A percentile compares a stretch with the other conserved stretches of the same genome.
phyloP scores from a whole-genome alignment of 2,797 vertebrate genomes.

The Lepilemur ruficaudatus region DNA sequence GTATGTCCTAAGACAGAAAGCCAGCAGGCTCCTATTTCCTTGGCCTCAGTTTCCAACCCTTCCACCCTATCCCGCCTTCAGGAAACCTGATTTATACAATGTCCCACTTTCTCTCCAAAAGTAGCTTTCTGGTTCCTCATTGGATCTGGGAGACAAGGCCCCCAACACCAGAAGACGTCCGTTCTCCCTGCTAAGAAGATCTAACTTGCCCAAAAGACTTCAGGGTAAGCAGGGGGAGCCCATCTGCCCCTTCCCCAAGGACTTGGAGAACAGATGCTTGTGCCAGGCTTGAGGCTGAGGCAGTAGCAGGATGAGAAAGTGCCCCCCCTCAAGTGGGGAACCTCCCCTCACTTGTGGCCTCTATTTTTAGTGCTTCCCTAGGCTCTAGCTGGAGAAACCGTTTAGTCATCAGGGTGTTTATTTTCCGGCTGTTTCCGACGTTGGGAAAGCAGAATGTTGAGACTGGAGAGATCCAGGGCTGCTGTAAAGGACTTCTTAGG shows the following conservation, averaged over 20 bases:
- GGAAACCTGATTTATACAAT: slow-evolving; percentile 53
- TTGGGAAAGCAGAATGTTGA: slow-evolving; percentile 82
- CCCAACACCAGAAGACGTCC: slow-evolving; percentile 31
- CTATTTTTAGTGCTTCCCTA: slow-evolving; percentile 81
- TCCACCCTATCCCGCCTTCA: slow-evolving; percentile 4
- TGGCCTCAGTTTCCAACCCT: slow-evolving; percentile 48
- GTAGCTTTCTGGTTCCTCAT: background rate
- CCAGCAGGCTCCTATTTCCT: slow-evolving; percentile 18
- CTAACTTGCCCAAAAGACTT: background rate
- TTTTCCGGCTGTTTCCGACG: slow-evolving; percentile 80
- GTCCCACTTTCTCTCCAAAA: slow-evolving; percentile 44
- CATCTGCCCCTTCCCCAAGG: background rate
- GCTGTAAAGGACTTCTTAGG: slow-evolving; percentile 73
- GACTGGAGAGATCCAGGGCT: slow-evolving; percentile 75
- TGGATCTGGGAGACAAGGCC: background rate
- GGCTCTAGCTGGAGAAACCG: slow-evolving; percentile 77
- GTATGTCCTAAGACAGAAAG: slow-evolving; percentile 12
- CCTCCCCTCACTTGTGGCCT: slow-evolving; percentile 78
- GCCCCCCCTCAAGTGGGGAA: slow-evolving; percentile 63
- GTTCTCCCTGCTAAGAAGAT: background rate
- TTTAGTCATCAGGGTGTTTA: slow-evolving; percentile 83
- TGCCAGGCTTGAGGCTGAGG: slow-evolving; percentile 25
- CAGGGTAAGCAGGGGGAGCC: background rate
- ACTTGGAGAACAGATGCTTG: slow-evolving; percentile 37
- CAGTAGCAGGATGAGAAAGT: slow-evolving; percentile 62